Evolutionary conservation across 1,140 invertebrate genomes (phyloP).

Genomic region (Achatina immaculata): DNA sequence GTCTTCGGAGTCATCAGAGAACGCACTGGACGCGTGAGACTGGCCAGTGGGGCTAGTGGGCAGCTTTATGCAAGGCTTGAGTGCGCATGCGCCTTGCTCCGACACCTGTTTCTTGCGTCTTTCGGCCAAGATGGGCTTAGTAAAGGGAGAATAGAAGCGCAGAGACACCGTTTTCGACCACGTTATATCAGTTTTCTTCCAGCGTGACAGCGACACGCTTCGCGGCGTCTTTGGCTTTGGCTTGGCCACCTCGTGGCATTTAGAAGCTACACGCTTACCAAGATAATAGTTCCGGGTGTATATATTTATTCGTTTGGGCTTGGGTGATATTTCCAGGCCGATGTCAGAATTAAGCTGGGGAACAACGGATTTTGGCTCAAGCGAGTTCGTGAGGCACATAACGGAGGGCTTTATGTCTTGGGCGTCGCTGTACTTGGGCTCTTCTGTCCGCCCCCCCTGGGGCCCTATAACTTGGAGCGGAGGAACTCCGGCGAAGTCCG

Average conservation of each 20-base stretch:
- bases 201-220: not conserved
- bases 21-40: not conserved
- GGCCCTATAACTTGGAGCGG: not conserved
- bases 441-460: not conserved
- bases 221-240: not conserved
- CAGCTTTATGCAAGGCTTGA: not conserved
- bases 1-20: not conserved
- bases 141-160: not conserved
- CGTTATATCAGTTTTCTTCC: slow-evolving; percentile 2
- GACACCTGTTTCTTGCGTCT: not conserved
- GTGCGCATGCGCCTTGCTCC: not conserved
- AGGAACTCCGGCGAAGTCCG: not conserved
- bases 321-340: no score
- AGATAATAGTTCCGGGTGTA: slow-evolving; percentile 11
- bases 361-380: not conserved
- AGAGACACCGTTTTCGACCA: slow-evolving; percentile 8
- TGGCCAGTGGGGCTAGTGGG: not conserved
- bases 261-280: not conserved
- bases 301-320: slow-evolving; percentile 10
- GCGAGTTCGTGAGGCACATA: not conserved
- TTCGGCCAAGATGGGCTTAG: not conserved
- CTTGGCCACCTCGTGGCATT: no score
- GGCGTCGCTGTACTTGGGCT: no score
- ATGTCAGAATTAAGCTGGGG: not conserved
- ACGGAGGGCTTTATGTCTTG: no score